Evolutionary conservation across 1,140 invertebrate species (phyloP).

Genomic region (Lasioglossum albipes): DNA sequence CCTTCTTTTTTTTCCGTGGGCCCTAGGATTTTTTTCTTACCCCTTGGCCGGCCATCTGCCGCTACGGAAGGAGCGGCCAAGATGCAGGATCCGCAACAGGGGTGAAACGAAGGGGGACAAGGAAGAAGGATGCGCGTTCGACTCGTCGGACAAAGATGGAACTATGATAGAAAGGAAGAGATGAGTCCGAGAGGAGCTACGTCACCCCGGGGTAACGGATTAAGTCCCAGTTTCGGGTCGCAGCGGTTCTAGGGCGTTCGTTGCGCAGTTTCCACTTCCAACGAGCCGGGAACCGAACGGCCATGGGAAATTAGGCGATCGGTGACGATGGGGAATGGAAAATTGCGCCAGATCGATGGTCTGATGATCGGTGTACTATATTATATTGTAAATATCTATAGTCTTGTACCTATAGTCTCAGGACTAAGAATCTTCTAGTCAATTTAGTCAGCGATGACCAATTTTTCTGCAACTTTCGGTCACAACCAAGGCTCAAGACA

Average conservation of each 20-base stretch:
- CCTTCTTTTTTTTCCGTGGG: conserved; percentile 58
- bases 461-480: too few species aligned
- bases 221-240: conserved; percentile 62
- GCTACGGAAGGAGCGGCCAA: conserved; percentile 76
- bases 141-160: conserved; percentile 37
- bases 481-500: too few species aligned
- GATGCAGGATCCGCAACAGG: conserved; percentile 66
- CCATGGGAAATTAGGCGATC: neutral
- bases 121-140: conserved; percentile 60
- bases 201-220: conserved; percentile 63
- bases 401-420: too few species aligned
- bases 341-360: too few species aligned
- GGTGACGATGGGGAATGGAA: neutral
- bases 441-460: too few species aligned
- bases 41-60: conserved; percentile 80
- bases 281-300: neutral
- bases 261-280: neutral
- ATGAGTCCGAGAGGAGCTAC: conserved; percentile 51
- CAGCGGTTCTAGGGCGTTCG: neutral
- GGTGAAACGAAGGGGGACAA: conserved; percentile 50
- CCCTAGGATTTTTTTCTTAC: conserved; percentile 75
- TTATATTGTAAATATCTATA: too few species aligned
- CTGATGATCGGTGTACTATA: too few species aligned
- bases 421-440: too few species aligned
- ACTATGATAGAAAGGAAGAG: conserved; percentile 48